phyloP scores from a whole-genome alignment of 2,113 vertebrate species.

The Pluvianellus socialis region DNA sequence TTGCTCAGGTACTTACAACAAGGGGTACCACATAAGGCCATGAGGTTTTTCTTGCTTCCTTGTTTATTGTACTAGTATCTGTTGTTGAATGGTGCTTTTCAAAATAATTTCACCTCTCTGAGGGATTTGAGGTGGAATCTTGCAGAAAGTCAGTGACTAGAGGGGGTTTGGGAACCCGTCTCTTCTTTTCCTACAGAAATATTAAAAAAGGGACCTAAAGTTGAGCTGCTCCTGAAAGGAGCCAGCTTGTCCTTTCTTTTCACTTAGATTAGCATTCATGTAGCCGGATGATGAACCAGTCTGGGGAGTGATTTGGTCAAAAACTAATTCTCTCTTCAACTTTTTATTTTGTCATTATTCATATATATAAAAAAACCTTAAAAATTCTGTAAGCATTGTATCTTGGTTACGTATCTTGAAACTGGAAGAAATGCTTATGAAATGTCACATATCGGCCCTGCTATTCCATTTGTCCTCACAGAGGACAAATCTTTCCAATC shows the following conservation, averaged over 20 bases:
- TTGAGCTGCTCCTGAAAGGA: neutral
- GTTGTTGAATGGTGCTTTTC: neutral
- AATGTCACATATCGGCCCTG: neutral
- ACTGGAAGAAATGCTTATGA: neutral
- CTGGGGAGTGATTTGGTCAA: neutral
- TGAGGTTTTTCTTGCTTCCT: neutral
- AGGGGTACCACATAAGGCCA: neutral
- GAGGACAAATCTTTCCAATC: neutral
- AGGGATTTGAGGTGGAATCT: neutral
- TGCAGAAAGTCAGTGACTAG: neutral
- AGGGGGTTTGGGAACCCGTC: neutral
- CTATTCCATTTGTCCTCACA: neutral
- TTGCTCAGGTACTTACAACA: neutral
- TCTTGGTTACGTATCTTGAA: neutral
- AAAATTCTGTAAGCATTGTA: neutral
- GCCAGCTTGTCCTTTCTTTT: neutral
- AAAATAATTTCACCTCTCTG: neutral
- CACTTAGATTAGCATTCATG: neutral
- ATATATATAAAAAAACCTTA: neutral
- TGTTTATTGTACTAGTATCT: neutral
- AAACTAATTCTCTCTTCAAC: neutral
- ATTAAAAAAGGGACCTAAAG: neutral
- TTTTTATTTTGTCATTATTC: neutral
- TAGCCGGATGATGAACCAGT: neutral
- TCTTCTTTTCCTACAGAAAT: neutral